A percentile compares a stretch with the other conserved stretches of the same genome.
Conservation (phyloP, 1,140 invertebrate species). For the Drosophila punjabiensis region DNA sequence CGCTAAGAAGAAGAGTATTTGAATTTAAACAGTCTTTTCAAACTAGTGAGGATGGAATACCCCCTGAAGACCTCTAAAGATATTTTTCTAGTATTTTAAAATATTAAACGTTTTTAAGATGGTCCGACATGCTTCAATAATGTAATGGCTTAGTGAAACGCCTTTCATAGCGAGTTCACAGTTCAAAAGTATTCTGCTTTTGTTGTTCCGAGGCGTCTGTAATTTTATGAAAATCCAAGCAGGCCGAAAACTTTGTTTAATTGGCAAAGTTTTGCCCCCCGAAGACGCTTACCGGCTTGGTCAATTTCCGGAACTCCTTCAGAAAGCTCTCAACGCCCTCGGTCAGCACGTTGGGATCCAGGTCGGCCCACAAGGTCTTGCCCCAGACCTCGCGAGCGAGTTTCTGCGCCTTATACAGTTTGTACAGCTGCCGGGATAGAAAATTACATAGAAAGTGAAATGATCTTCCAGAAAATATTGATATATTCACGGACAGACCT, state of each 20-base stretch:
- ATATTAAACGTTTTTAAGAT: not conserved
- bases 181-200: slow-evolving; percentile 58
- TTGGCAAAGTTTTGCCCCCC: slow-evolving; percentile 65
- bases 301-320: slow-evolving; percentile 89
- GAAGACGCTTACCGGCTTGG: slow-evolving; percentile 85
- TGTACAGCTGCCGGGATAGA: slow-evolving; percentile 87
- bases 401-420: slow-evolving; percentile 92
- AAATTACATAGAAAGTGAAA: not conserved
- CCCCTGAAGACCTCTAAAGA: not conserved
- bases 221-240: slow-evolving; percentile 74
- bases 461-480: not conserved
- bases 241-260: slow-evolving; percentile 73
- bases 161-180: slow-evolving; percentile 34
- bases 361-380: slow-evolving; percentile 93
- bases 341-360: slow-evolving; percentile 92
- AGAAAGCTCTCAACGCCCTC: slow-evolving; percentile 95
- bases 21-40: not conserved
- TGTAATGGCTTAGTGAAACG: slow-evolving; percentile 9
- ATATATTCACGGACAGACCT: slow-evolving; percentile 29
- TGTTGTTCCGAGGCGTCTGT: slow-evolving; percentile 62
- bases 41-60: not conserved
- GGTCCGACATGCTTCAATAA: slow-evolving; percentile 5
- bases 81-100: not conserved
- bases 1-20: not conserved
- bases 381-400: slow-evolving; percentile 92